A percentile compares a stretch with the other conserved stretches of the same genome.
These are phyloP conservation scores for Ianthella basta DNA, from an alignment of 37 sponge, comb jelly and placozoan genomes.

Conservation along the genomic window DNA sequence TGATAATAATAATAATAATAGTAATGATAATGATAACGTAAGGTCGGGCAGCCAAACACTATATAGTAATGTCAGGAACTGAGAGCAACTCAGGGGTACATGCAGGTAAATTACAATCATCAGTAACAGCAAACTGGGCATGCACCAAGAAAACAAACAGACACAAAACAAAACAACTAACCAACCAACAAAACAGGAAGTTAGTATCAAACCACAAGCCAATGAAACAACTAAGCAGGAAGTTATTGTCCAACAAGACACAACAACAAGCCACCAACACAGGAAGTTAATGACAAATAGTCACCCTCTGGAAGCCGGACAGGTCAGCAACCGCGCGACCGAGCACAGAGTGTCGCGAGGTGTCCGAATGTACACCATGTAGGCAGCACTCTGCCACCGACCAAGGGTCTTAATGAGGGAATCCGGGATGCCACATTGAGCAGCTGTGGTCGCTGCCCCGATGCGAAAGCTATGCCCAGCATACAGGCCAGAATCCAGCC, in stretches of 20 bases:
- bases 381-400: slow-evolving; percentile 7
- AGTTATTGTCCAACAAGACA: slow-evolving; percentile 84
- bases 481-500: not conserved
- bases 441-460: slow-evolving; percentile 6
- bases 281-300: not conserved
- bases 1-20: too few relatives aligned
- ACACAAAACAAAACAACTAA: too few relatives aligned
- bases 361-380: not conserved
- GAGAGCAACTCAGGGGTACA: too few relatives aligned
- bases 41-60: too few relatives aligned
- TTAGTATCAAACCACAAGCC: slow-evolving; percentile 50
- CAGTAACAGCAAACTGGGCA: too few relatives aligned
- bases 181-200: too few relatives aligned
- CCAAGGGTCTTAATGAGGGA: slow-evolving; percentile 1
- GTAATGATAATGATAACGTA: too few relatives aligned
- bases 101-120: too few relatives aligned
- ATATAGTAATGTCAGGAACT: too few relatives aligned
- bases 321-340: not conserved
- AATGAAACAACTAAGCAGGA: slow-evolving; percentile 88
- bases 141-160: too few relatives aligned
- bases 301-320: not conserved
- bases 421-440: not conserved
- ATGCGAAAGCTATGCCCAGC: slow-evolving; percentile 10
- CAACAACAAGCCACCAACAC: too few relatives aligned
- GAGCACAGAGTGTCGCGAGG: not conserved